Conservation (phyloP, 1,140 invertebrate genomes). For the Trialeurodes vaporariorum region DNA sequence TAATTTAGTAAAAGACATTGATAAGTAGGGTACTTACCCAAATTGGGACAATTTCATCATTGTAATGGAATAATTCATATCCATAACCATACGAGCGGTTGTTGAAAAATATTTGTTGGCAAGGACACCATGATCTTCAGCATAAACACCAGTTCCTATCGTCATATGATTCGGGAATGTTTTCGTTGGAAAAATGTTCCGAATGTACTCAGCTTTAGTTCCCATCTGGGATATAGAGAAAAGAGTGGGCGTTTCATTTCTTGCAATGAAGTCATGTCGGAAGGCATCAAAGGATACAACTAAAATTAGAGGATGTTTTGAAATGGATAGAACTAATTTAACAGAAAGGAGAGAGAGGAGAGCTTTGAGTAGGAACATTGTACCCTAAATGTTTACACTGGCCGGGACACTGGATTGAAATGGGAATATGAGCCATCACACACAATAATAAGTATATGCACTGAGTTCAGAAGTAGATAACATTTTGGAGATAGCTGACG, state of each 20-base stretch:
- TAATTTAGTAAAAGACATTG: no score
- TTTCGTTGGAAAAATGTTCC: slow-evolving; percentile 55
- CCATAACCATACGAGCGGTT: slow-evolving; percentile 35
- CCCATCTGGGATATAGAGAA: slow-evolving; percentile 42
- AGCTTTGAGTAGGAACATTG: not conserved
- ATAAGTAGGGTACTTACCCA: slow-evolving; percentile 44
- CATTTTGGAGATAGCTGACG: not conserved
- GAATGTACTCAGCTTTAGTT: slow-evolving; percentile 48
- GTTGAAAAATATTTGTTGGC: slow-evolving; percentile 57
- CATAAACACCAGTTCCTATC: slow-evolving; percentile 61
- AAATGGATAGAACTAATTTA: not conserved
- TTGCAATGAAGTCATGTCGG: slow-evolving; percentile 50
- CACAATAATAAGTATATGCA: no score
- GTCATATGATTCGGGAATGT: slow-evolving; percentile 72
- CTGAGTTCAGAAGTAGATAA: no score
- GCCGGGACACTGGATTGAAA: not conserved
- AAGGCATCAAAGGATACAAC: slow-evolving; percentile 61
- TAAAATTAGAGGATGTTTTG: slow-evolving; percentile 33
- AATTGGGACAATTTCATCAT: slow-evolving; percentile 40
- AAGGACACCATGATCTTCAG: slow-evolving; percentile 59
- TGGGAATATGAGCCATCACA: no score
- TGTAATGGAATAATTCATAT: slow-evolving; percentile 40
- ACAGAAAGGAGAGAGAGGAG: not conserved
- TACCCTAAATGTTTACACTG: not conserved
- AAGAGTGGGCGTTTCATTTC: slow-evolving; percentile 44